phyloP scores from a whole-genome alignment of 2,797 vertebrate species.

The Silurus lanzhouensis region DNA sequence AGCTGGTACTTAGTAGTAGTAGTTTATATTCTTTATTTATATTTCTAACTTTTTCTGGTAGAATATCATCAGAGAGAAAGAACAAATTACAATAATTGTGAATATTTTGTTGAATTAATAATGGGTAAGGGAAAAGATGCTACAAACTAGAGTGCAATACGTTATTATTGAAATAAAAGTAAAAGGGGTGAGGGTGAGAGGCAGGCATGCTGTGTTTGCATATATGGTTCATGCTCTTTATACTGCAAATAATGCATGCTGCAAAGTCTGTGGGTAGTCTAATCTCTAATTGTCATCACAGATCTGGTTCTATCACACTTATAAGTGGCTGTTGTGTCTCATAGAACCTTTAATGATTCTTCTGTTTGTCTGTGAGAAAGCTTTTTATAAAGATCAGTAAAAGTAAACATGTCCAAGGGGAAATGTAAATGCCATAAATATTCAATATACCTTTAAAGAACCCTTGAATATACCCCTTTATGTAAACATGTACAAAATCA shows the following conservation, averaged over 20 bases:
- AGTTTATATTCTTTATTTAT: background rate
- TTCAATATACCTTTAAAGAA: background rate
- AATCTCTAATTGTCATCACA: conserved; percentile 9
- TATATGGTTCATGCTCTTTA: background rate
- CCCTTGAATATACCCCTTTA: background rate
- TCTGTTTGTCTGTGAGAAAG: background rate
- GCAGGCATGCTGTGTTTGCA: background rate
- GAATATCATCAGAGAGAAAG: background rate
- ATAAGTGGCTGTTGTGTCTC: background rate
- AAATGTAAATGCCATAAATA: background rate
- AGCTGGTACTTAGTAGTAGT: background rate
- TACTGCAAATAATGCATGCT: background rate
- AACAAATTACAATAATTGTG: background rate
- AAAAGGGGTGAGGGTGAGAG: background rate
- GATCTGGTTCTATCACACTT: background rate
- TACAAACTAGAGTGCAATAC: background rate
- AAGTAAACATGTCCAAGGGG: background rate
- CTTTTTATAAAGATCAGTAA: background rate
- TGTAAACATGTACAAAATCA: background rate
- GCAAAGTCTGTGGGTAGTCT: conserved; percentile 9
- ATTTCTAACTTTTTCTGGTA: background rate
- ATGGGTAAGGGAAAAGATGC: background rate
- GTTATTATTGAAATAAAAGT: background rate
- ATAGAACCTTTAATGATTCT: background rate
- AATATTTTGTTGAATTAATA: too few relatives aligned